Evolutionary conservation across 1,140 invertebrate species (phyloP).

Genomic region (Chymomyza costata): DNA sequence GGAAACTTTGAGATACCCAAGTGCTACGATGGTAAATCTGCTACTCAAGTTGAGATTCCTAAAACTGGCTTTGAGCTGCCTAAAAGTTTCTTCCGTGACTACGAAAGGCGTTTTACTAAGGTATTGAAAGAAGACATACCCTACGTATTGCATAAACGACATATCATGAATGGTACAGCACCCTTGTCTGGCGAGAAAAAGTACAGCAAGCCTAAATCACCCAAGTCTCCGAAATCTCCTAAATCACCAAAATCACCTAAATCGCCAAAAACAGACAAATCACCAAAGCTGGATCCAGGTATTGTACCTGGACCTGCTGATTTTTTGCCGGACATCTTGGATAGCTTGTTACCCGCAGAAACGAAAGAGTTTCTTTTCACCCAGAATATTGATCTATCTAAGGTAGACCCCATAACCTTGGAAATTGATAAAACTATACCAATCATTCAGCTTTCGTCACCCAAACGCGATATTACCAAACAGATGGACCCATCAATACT

Average conservation of each 20-base stretch:
- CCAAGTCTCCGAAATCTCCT: constrained; percentile 78
- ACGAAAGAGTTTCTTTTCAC: constrained; percentile 81
- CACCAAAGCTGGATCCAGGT: constrained; percentile 35
- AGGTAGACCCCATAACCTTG: constrained; percentile 81
- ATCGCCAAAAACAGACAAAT: constrained; percentile 77
- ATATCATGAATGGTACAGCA: constrained; percentile 88
- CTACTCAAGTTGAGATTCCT: constrained; percentile 73
- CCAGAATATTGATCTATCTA: constrained; percentile 83
- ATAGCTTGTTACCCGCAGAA: constrained; percentile 64
- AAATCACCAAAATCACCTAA: constrained; percentile 79
- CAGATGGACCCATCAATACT: constrained; percentile 80
- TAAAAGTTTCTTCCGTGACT: constrained; percentile 79
- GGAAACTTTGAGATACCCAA: constrained; percentile 82
- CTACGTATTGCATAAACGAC: constrained; percentile 87
- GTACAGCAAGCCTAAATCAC: constrained; percentile 77
- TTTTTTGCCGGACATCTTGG: constrained; percentile 69
- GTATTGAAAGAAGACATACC: constrained; percentile 81
- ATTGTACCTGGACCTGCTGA: constrained; percentile 33
- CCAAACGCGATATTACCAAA: constrained; percentile 81
- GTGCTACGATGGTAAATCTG: constrained; percentile 65
- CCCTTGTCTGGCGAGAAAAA: constrained; percentile 78
- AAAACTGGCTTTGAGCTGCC: constrained; percentile 78
- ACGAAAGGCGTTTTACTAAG: constrained; percentile 76
- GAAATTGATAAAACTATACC: constrained; percentile 80
- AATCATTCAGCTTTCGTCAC: constrained; percentile 80